Evolutionary conservation across 1,140 invertebrate genomes (phyloP), one percentile per base, ranked within the genome.

Genomic region (Batillaria attramentaria): DNA sequence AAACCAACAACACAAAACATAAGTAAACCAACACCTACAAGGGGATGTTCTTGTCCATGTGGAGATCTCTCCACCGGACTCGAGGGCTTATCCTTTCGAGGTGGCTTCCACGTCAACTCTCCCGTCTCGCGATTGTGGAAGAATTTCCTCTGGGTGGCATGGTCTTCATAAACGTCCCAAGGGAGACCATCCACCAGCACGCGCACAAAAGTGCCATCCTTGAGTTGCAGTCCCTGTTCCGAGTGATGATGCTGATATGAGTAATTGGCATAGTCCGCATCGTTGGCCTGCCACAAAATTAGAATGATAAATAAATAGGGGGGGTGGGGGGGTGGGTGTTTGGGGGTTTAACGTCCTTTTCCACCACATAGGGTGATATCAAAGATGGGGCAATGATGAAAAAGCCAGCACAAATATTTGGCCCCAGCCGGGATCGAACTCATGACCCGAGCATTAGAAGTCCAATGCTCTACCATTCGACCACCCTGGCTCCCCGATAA

Each of bases 91-190:
- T 70, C 79, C 79, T 85, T 78, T 72, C 83, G 65, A 20, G 86
- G 86, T 24, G 86, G 86, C 77, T 87, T 87, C 80, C 80, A 87
- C 2, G 81, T 81, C 37, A 78, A 66, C 68, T 87, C 86, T 16
- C 81, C 68, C 2, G 86, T 86, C 42, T 85, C 86, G 41, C 72
- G 75, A 66, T 86, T 85, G 33, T 84, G 75, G 66, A 84, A 87
- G 65, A 80, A 87, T 2, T 68, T 54, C 62, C 86, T 75, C 31
- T 81, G 81, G 18, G 75, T 77, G n/a, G n/a, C n/a, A 13, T 76
- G 77, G 33, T 87, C 84, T 18, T 81, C 79, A 57, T 84, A 87
- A 18, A 83, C 80, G 65, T 87, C 81, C 86, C 86, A 87, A 8
- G 84, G 83, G 28, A 81, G 68, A 13, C 80, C 77, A 50, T 84